A percentile compares a stretch with the other conserved stretches of the same genome.
These are phyloP conservation scores for Chloroceryle aenea DNA, from an alignment of 2,113 vertebrate genomes.

Conservation along the genomic window DNA sequence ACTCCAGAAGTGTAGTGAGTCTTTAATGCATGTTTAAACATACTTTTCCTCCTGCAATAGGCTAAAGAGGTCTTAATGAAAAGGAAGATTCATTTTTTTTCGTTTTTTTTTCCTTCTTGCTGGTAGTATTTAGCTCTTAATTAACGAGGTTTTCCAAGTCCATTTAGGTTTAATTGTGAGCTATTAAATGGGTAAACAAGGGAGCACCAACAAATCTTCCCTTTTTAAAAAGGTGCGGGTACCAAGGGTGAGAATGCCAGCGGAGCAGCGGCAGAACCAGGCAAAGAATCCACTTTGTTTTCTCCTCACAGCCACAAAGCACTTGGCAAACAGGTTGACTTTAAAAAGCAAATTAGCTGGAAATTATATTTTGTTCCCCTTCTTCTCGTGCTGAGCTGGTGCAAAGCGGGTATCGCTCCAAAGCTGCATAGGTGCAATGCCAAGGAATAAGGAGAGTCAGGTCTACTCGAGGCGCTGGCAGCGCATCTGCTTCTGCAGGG, in stretches of 20 bases:
- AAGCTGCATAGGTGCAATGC: background rate
- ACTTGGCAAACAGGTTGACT: background rate
- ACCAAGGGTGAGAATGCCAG: background rate
- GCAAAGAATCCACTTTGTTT: background rate
- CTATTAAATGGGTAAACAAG: constrained; percentile 9
- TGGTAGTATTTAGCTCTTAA: background rate
- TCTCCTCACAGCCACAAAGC: background rate
- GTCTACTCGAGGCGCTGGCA: background rate
- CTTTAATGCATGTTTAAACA: constrained; percentile 29
- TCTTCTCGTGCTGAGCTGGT: background rate
- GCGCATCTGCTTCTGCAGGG: accelerated
- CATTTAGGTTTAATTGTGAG: background rate
- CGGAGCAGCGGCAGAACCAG: accelerated
- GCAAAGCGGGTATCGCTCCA: background rate
- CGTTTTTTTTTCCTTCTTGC: background rate
- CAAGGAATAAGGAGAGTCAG: background rate
- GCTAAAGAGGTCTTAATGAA: background rate
- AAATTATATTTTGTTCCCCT: background rate
- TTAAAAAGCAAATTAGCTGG: background rate
- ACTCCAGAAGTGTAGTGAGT: constrained; percentile 1
- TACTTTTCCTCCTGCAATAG: background rate
- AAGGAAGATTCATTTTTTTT: background rate
- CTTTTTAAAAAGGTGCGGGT: background rate
- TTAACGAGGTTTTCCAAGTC: background rate
- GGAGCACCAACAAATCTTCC: background rate